A percentile compares a stretch with the other conserved stretches of the same genome.
These are phyloP conservation scores for Chelonia mydas DNA, from an alignment of 2,797 vertebrate genomes.

Conservation along the genomic window DNA sequence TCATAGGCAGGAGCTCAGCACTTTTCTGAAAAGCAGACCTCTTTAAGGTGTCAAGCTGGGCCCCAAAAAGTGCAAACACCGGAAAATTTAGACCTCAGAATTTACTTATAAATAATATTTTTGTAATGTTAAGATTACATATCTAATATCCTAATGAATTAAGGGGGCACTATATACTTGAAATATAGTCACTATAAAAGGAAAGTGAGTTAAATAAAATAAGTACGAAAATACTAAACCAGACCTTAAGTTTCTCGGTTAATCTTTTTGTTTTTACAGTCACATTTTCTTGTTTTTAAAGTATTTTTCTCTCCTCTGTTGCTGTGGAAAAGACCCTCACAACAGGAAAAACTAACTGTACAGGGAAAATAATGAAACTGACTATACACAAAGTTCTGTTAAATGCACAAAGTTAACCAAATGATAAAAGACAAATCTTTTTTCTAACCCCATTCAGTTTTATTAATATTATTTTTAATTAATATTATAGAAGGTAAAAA, in stretches of 20 bases:
- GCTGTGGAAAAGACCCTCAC: background rate
- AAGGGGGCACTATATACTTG: conserved; percentile 26
- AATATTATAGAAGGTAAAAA: background rate
- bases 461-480: background rate
- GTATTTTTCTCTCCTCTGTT: background rate
- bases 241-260: conserved; percentile 30
- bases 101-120: conserved; percentile 3
- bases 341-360: background rate
- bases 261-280: background rate
- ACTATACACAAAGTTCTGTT: background rate
- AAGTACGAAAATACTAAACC: conserved; percentile 40
- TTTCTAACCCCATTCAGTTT: background rate
- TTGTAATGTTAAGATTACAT: conserved; percentile 2
- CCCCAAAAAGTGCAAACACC: background rate
- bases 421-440: background rate
- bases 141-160: conserved; percentile 35
- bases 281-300: conserved; percentile 20
- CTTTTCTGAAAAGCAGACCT: conserved; percentile 20
- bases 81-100: background rate
- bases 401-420: background rate
- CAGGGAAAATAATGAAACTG: background rate
- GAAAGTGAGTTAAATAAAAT: background rate
- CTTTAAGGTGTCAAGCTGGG: background rate
- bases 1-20: background rate
- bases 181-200: conserved; percentile 49